These are phyloP conservation scores for Falco concolor DNA, from an alignment of 2,797 vertebrate species.

Conservation along the genomic window DNA sequence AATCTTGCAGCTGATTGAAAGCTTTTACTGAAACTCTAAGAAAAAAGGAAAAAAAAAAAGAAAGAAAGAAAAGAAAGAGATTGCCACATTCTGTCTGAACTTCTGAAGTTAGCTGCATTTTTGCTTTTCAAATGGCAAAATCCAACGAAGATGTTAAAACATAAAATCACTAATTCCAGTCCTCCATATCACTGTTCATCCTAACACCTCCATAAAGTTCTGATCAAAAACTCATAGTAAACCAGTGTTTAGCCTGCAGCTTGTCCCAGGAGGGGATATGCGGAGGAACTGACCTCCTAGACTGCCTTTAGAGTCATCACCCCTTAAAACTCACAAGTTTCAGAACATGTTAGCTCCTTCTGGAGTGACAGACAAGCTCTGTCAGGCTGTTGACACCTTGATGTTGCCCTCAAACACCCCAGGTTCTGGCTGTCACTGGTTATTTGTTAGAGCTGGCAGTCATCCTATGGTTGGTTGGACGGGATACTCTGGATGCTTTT, in stretches of 20 bases:
- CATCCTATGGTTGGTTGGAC: background rate
- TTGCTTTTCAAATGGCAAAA: background rate
- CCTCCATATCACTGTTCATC: background rate
- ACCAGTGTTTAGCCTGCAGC: background rate
- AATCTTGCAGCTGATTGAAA: background rate
- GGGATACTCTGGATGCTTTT: background rate
- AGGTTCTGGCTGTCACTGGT: background rate
- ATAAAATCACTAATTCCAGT: background rate
- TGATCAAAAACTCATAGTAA: background rate
- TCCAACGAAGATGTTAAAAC: background rate
- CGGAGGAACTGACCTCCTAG: background rate
- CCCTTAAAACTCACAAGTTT: background rate
- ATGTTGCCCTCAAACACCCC: background rate
- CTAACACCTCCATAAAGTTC: background rate
- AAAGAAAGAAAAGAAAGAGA: rapidly evolving
- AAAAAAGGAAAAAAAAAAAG: background rate
- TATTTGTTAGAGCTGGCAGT: background rate
- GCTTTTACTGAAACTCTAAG: background rate
- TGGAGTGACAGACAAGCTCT: background rate
- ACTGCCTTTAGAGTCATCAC: background rate
- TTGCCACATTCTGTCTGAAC: background rate
- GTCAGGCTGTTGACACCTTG: background rate
- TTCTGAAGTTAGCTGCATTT: background rate
- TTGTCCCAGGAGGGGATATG: background rate
- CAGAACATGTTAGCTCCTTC: background rate